phyloP scores from a whole-genome alignment of 2,888 invertebrate species.

The Arctia plantaginis region DNA sequence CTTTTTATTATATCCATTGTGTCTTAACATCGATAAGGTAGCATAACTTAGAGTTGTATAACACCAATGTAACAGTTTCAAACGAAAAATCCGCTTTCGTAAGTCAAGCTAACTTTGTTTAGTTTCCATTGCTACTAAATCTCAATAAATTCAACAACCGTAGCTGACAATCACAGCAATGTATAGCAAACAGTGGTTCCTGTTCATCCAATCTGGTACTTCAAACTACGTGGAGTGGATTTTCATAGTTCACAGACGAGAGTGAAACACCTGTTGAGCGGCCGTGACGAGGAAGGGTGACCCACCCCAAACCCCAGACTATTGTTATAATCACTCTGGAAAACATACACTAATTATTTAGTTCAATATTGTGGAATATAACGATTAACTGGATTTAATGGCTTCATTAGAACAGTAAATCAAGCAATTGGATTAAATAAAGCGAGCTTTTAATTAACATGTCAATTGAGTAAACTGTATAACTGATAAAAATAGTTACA shows the following conservation, averaged over 20 bases:
- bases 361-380: conserved; percentile 1
- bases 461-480: neutral
- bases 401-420: neutral
- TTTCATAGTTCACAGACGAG: conserved; percentile 4
- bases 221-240: neutral
- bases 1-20: neutral
- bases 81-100: neutral
- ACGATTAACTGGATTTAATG: neutral
- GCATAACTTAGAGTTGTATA: neutral
- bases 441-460: neutral
- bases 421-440: neutral
- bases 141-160: neutral
- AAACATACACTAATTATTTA: neutral
- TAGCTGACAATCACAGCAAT: neutral
- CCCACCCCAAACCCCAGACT: conserved; percentile 6
- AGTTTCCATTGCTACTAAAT: neutral
- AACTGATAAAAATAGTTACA: neutral
- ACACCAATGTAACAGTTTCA: neutral
- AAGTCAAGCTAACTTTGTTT: neutral
- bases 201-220: neutral
- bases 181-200: neutral
- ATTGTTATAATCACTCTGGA: conserved; percentile 13
- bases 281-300: neutral
- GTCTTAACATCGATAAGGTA: neutral
- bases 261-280: conserved; percentile 17